Conservation (phyloP, 2,888 invertebrate species). For the Polyploca ridens region DNA sequence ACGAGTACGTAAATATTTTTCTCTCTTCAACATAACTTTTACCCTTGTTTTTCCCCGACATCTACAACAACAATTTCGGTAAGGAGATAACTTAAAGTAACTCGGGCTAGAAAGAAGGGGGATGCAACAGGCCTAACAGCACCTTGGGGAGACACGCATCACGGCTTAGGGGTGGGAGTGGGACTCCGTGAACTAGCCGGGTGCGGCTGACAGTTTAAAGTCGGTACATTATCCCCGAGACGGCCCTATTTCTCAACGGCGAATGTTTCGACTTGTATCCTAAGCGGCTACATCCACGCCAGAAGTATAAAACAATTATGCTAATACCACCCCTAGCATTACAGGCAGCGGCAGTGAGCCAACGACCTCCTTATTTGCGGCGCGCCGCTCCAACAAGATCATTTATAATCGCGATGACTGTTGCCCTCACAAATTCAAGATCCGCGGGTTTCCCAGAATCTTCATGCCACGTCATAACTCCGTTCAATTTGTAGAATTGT, state of each 20-base stretch:
- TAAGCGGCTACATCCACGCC: conserved; percentile 24
- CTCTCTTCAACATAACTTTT: too few species aligned
- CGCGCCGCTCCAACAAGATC: conserved; percentile 37
- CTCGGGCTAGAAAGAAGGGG: conserved; percentile 23
- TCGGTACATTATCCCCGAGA: conserved; percentile 34
- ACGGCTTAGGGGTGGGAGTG: conserved; percentile 10
- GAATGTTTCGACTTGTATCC: conserved; percentile 19
- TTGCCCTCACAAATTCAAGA: conserved; percentile 37
- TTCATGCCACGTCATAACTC: conserved; percentile 45
- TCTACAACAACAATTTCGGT: conserved; percentile 7
- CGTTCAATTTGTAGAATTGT: conserved; percentile 52
- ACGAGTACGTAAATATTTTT: not conserved
- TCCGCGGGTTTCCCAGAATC: conserved; percentile 19
- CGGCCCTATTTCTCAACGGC: conserved; percentile 11
- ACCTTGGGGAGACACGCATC: conserved; percentile 20
- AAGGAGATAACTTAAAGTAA: conserved; percentile 19
- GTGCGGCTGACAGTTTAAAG: conserved; percentile 50
- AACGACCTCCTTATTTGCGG: conserved; percentile 32
- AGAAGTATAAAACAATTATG: conserved; percentile 36
- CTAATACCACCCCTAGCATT: conserved; percentile 38
- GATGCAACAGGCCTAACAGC: conserved; percentile 32
- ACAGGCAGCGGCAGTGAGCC: conserved; percentile 28
- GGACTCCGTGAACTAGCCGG: conserved; percentile 17
- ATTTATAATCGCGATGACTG: conserved; percentile 45
- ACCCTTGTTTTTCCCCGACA: not conserved